Evolutionary conservation across 1,140 invertebrate genomes (phyloP).

Genomic region (Lepidostoma basale): DNA sequence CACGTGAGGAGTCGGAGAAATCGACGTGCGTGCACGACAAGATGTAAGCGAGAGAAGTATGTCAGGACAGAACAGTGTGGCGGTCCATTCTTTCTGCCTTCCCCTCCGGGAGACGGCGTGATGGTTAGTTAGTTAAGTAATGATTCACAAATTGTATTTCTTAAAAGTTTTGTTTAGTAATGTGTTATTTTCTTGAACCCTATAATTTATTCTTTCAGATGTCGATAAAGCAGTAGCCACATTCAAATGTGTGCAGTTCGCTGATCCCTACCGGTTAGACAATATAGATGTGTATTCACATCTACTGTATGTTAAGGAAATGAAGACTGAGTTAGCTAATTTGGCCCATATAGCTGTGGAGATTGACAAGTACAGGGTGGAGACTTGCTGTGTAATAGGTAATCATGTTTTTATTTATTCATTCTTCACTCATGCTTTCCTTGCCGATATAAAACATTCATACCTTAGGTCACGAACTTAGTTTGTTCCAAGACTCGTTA

Average conservation of each 20-base stretch:
- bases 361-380: slow-evolving; percentile 96
- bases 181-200: no score
- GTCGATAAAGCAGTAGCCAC: slow-evolving; percentile 86
- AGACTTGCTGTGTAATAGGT: slow-evolving; percentile 99
- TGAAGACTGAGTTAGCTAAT: slow-evolving; percentile 89
- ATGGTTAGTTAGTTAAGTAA: no score
- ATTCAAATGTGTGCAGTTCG: slow-evolving; percentile 80
- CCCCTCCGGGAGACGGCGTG: no score
- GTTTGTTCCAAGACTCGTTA: background rate
- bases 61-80: no score
- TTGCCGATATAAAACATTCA: background rate
- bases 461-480: background rate
- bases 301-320: slow-evolving; percentile 92
- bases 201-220: slow-evolving; percentile 76
- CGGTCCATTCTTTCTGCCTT: no score
- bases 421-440: background rate
- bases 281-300: slow-evolving; percentile 98
- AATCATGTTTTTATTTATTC: slow-evolving; percentile 46
- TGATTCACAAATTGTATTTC: no score
- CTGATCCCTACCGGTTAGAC: slow-evolving; percentile 92
- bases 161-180: no score
- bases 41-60: no score
- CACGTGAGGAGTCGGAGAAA: no score
- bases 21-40: no score
- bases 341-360: slow-evolving; percentile 91